Percentiles rank a stretch among this genome's conserved stretches.
These are phyloP conservation scores for Cotesia typhae DNA, from an alignment of 1,140 invertebrate species.

Conservation along the genomic window DNA sequence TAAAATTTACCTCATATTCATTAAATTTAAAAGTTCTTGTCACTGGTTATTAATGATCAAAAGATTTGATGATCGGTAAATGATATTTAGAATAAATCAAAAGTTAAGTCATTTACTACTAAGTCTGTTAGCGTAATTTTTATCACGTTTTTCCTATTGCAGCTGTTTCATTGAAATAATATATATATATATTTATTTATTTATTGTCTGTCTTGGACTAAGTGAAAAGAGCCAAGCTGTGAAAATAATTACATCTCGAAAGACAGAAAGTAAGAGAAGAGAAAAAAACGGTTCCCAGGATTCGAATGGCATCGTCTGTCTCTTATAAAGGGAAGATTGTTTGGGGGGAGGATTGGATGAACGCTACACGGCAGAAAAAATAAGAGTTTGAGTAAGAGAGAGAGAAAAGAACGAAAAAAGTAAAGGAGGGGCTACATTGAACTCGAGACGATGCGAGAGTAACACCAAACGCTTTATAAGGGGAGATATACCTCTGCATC, in stretches of 20 bases:
- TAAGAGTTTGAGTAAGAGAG: neutral
- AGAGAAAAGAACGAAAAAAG: constrained; percentile 8
- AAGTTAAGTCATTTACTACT: constrained; percentile 4
- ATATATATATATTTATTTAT: neutral
- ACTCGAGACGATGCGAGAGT: constrained; percentile 33
- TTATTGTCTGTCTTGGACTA: constrained; percentile 7
- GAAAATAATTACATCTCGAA: constrained; percentile 60
- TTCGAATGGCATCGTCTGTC: constrained; percentile 61
- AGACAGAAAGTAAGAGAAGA: constrained; percentile 48
- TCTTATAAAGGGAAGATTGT: constrained; percentile 61
- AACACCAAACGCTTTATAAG: constrained; percentile 31
- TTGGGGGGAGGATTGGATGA: constrained; percentile 51
- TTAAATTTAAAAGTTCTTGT: no score
- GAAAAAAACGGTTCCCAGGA: constrained; percentile 61
- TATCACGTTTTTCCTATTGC: constrained; percentile 23
- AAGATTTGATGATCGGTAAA: no score
- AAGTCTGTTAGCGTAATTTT: constrained; percentile 5
- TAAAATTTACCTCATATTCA: no score
- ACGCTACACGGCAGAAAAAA: constrained; percentile 40
- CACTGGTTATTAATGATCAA: no score
- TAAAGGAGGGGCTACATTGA: constrained; percentile 16
- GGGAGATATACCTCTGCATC: constrained; percentile 40
- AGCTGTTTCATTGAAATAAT: constrained; percentile 21
- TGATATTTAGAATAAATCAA: constrained; percentile 1
- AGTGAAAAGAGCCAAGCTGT: constrained; percentile 50